Percentiles rank a stretch among this genome's conserved stretches.
Conservation (phyloP, 2,113 vertebrate species). For the Tenebrosternarchus preto region DNA sequence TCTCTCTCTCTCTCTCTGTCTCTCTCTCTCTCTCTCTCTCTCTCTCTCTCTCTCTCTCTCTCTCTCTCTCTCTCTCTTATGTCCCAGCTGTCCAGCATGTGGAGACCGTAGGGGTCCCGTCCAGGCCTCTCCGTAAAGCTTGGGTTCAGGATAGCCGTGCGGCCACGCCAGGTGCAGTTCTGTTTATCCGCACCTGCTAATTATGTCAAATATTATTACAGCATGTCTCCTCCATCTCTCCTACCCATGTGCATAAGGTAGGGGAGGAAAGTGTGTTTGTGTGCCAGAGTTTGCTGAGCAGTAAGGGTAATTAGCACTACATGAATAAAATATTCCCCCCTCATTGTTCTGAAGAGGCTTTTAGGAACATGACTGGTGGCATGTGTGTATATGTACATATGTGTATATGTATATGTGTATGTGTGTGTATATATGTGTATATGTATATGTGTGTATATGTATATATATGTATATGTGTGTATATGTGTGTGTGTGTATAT, state of each 20-base stretch:
- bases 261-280: background rate
- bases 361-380: background rate
- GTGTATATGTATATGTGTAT: too few relatives aligned
- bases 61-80: conserved; percentile 5
- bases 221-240: conserved; percentile 47
- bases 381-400: too few relatives aligned
- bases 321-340: conserved; percentile 38
- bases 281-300: conserved; percentile 37
- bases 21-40: too few relatives aligned
- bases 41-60: background rate
- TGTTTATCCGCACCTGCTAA: conserved; percentile 67
- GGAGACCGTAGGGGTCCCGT: background rate
- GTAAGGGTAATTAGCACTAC: conserved; percentile 45
- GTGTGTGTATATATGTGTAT: too few relatives aligned
- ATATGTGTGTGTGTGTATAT: too few relatives aligned
- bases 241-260: conserved; percentile 3
- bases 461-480: too few relatives aligned
- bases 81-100: background rate
- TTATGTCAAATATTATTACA: conserved; percentile 72
- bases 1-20: too few relatives aligned
- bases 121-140: conserved; percentile 32
- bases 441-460: too few relatives aligned
- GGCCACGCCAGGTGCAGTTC: conserved; percentile 65
- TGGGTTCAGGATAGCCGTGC: conserved; percentile 43
- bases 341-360: background rate